phyloP scores from a whole-genome alignment of 1,140 invertebrate genomes.

The Scaptodrosophila lebanonensis region DNA sequence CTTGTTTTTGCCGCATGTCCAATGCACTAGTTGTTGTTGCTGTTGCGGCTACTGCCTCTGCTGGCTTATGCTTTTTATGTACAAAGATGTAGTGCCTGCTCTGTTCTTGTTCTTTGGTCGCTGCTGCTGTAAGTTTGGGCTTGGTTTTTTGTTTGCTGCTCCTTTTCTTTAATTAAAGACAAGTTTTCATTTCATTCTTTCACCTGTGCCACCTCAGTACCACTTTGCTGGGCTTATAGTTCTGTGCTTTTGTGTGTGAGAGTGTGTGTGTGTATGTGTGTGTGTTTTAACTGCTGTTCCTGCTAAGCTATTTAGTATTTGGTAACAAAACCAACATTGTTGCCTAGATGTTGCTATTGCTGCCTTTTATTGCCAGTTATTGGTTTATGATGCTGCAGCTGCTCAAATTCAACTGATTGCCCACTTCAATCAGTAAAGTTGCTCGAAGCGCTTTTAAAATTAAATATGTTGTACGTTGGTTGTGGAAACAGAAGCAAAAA shows the following conservation, averaged over 20 bases:
- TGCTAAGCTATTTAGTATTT: slow-evolving; percentile 32
- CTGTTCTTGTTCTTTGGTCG: too few relatives aligned
- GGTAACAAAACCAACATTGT: slow-evolving; percentile 38
- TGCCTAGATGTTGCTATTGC: slow-evolving; percentile 22
- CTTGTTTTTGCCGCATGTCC: slow-evolving; percentile 30
- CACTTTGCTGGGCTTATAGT: too few relatives aligned
- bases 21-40: slow-evolving; percentile 14
- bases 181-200: slow-evolving; percentile 66
- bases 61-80: slow-evolving; percentile 44
- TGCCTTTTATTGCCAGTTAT: slow-evolving; percentile 14
- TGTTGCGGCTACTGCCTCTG: slow-evolving; percentile 39
- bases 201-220: too few relatives aligned
- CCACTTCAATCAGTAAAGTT: too few relatives aligned
- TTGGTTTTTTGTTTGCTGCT: slow-evolving; percentile 28
- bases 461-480: slow-evolving; percentile 34
- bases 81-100: slow-evolving; percentile 9
- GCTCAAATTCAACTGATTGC: too few relatives aligned
- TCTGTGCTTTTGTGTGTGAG: too few relatives aligned
- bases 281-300: slow-evolving; percentile 12
- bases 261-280: background rate
- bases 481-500: too few relatives aligned
- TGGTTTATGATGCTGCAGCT: too few relatives aligned
- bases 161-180: slow-evolving; percentile 71
- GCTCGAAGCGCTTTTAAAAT: too few relatives aligned
- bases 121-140: slow-evolving; percentile 13